phyloP scores from a whole-genome alignment of 30 jellyfish, hydroid and myxozoan species.

The Catostylus mosaicus region DNA sequence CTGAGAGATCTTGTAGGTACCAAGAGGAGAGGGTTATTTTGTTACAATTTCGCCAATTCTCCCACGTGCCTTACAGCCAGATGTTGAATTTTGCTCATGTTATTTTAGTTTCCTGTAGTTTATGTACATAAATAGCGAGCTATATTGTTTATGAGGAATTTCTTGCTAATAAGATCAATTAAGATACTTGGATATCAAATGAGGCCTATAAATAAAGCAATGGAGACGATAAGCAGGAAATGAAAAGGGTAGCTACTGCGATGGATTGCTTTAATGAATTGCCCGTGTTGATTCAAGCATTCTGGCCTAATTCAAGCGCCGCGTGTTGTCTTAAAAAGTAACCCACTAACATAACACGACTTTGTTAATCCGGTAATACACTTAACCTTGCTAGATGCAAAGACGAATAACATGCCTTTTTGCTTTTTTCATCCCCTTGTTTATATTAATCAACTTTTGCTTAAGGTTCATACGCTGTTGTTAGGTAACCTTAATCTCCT shows the following conservation, averaged over 20 bases:
- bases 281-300: slow-evolving; percentile 9
- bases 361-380: slow-evolving; percentile 64
- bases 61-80: not conserved
- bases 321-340: slow-evolving; percentile 25
- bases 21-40: too few relatives aligned
- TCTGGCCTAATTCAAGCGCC: slow-evolving; percentile 9
- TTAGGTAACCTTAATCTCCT: slow-evolving; percentile 47
- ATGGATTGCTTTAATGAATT: not conserved
- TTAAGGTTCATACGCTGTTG: slow-evolving; percentile 38
- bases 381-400: slow-evolving; percentile 41
- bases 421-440: slow-evolving; percentile 35
- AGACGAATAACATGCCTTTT: slow-evolving; percentile 39
- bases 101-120: not conserved
- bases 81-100: not conserved
- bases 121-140: not conserved
- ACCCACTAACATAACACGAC: slow-evolving; percentile 36
- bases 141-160: not conserved
- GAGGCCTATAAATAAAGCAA: not conserved
- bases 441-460: slow-evolving; percentile 58
- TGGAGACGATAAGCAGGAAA: not conserved
- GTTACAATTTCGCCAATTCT: too few relatives aligned
- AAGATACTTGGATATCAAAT: not conserved
- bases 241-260: not conserved
- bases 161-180: slow-evolving; percentile 5
- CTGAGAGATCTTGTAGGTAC: too few relatives aligned